phyloP scores from a whole-genome alignment of 2,888 invertebrate species.

The Drosophila ustulata region DNA sequence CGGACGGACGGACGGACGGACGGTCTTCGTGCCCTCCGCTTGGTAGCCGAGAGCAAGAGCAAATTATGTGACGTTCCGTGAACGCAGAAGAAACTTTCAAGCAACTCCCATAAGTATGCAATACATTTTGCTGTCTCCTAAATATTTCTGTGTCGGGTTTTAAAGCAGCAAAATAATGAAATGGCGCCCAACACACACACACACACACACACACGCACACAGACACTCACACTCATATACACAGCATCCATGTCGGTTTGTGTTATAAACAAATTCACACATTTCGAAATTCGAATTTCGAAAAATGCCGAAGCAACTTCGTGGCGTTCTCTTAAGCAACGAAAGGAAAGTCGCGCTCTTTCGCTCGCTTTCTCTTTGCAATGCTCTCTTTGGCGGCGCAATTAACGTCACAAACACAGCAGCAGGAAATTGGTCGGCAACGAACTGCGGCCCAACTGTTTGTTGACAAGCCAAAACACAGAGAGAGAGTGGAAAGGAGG shows the following conservation, averaged over 20 bases:
- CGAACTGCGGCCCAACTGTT: conserved; percentile 41
- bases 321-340: conserved; percentile 6
- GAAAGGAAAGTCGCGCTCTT: conserved; percentile 19
- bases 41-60: conserved; percentile 24
- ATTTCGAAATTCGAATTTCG: conserved; percentile 76
- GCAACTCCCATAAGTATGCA: conserved; percentile 63
- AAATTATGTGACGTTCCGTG: conserved; percentile 40
- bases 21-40: background rate
- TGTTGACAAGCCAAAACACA: conserved; percentile 51
- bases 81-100: conserved; percentile 45
- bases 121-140: conserved; percentile 57
- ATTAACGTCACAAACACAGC: conserved; percentile 17
- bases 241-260: conserved; percentile 46
- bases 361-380: conserved; percentile 19
- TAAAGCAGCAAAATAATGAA: conserved; percentile 58
- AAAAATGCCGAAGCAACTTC: conserved; percentile 51
- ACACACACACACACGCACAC: background rate
- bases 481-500: background rate
- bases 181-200: conserved; percentile 35
- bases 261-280: conserved; percentile 75
- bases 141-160: conserved; percentile 32
- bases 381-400: conserved; percentile 27
- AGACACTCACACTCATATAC: conserved; percentile 4
- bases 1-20: no score
- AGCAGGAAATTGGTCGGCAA: conserved; percentile 46